A percentile compares a stretch with the other conserved stretches of the same genome.
Evolutionary conservation across 1,140 invertebrate genomes (phyloP).

Genomic region (Coptotermes formosanus): DNA sequence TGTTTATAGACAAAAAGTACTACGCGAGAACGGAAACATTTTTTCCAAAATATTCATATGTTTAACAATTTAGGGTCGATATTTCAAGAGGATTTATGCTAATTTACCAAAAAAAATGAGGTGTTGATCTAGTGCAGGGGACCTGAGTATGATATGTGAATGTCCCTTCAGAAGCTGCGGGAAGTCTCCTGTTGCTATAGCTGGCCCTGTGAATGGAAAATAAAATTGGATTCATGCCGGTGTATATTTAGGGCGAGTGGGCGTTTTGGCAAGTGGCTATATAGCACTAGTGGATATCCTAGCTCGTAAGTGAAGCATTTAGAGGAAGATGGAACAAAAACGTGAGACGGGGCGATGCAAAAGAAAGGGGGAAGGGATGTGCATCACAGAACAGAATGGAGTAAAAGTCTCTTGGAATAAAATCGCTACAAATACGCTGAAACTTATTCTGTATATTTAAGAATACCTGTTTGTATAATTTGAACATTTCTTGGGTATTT

Average conservation of each 20-base stretch:
- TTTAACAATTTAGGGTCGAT: no score
- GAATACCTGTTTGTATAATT: not conserved
- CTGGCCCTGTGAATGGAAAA: conserved; percentile 26
- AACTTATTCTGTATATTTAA: not conserved
- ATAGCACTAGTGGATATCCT: not conserved
- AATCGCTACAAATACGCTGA: not conserved
- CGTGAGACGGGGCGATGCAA: not conserved
- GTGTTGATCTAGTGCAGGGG: conserved; percentile 13
- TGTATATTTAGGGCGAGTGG: conserved; percentile 37
- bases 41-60: no score
- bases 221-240: conserved; percentile 37
- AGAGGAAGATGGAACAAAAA: not conserved
- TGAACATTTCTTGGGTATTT: not conserved
- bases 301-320: not conserved
- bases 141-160: not conserved
- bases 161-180: no score
- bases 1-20: no score
- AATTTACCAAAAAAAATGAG: not conserved
- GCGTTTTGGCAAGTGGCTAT: conserved; percentile 35
- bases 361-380: not conserved
- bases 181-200: no score
- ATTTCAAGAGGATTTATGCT: no score
- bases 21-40: no score
- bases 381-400: not conserved
- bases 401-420: not conserved